Evolutionary conservation across 2,888 invertebrate genomes (phyloP), one percentile per base, ranked within the genome.

Genomic region (Stenodema calcarata): DNA sequence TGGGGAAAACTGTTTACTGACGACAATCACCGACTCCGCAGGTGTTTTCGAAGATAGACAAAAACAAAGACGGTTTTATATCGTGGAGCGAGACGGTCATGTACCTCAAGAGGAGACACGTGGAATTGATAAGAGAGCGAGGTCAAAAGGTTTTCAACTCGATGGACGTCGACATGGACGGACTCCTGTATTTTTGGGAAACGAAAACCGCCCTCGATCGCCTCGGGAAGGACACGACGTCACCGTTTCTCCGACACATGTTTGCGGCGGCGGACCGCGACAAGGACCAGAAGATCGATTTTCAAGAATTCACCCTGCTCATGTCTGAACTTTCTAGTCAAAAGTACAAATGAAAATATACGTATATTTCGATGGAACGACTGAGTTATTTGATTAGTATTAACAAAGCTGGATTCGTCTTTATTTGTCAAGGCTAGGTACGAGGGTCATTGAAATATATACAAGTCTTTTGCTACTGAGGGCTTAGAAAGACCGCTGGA

Each of bases 151-250:
- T 73, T 1, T 88, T 88, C 78, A 62, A 47, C 30, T 44, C 28
- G 16, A 69, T 73, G 28, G 88, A 88, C 70, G 82, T 86, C 27
- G 79, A 88, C 62, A 35, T 44, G 0, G 87, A 88, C 62, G 87
- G 88, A 4, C 62, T n/a, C 12, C 50, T 88, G n/a, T 28, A 75
- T 12, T 86, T 84, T n/a, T 86, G 82, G 76, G 88, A 88, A 44
- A n/a, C 75, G 30, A 78, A 83, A 27, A 30, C 62, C 54, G 88
- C 88, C 12, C 83, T 88, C 14, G 50, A 27, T 7, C 78, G 44
- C 14, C 47, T 88, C 3, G 88, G 88, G 11, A 79, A 75, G n/a
- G 82, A 84, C 69, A 69, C 80, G 14, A 42, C 82, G 41, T 62
- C 86, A 27, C 23, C 27, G 12, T 78, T 41, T 14, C n/a, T 88